Evolutionary conservation across 1,140 invertebrate species (phyloP), one percentile per base, ranked within the genome.

Genomic region (Lamellibrachia luymesi): DNA sequence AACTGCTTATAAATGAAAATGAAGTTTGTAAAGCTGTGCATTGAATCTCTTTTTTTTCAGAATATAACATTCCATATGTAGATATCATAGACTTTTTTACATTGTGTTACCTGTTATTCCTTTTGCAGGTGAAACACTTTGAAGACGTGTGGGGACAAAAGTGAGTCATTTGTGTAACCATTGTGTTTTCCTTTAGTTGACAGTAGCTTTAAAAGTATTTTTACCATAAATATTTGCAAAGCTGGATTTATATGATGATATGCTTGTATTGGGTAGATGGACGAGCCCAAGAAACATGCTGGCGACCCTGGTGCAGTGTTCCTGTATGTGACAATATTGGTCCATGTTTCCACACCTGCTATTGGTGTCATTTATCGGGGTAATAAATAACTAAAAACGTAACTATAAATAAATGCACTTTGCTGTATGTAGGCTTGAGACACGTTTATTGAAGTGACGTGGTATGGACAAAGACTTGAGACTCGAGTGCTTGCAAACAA

Each of bases 101-200:
- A 50, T 50, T 50, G 27, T 91, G 13, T 91, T 13, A 91, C 38
- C 27, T 38, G n/a, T 91, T 91, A 50, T 49, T 27, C 50, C 4
- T 92, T 92, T 52, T 92, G 50, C 52, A 92, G 92, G 92, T 92
- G 50, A 92, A 92, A 52, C 52, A 52, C 51, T 92, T 92, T 92
- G 92, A 92, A 56, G 49, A 50, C 17, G 92, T 92, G 50, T 92
- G 92, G 92, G 92, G 92, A 56, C 92, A 92, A 50, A 92, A 56
- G 51, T 50, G 51, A 91, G 91, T 91, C 13, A 25, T 91, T 91
- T 91, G 64, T 80, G 64, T 80, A 22, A 80, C 64, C 64, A 80
- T 0, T 80, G 13, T 80, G 13, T 80, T 22, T 80, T 22, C 8
- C 13, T 22, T 80, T 10, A 38, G 38, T 38, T 80, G 17, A 2